Evolutionary conservation across 1,140 invertebrate genomes (phyloP).

Genomic region (Rhynchophorus ferrugineus): DNA sequence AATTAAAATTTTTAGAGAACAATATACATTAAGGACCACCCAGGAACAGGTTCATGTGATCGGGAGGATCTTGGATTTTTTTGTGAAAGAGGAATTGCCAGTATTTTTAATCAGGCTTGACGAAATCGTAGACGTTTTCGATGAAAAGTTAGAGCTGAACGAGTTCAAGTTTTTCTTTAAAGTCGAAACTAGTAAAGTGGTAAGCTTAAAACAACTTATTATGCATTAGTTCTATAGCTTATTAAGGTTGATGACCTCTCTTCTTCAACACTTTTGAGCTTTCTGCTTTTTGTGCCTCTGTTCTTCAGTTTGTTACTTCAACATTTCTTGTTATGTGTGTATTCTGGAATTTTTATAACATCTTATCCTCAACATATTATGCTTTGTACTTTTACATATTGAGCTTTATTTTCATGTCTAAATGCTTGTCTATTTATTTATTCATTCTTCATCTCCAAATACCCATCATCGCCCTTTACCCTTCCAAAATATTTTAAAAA

Average conservation of each 20-base stretch:
- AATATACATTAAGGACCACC: conserved; percentile 5
- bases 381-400: too few relatives aligned
- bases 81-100: conserved; percentile 53
- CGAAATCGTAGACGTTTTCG: conserved; percentile 51
- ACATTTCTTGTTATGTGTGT: not conserved
- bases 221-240: too few relatives aligned
- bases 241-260: too few relatives aligned
- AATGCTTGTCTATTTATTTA: too few relatives aligned
- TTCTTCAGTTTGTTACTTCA: too few relatives aligned
- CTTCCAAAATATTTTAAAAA: too few relatives aligned
- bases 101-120: conserved; percentile 54
- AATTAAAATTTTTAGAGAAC: conserved; percentile 5
- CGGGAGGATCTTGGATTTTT: conserved; percentile 52
- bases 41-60: conserved; percentile 38
- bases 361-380: too few relatives aligned
- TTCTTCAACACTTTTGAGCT: too few relatives aligned
- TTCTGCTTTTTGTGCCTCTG: too few relatives aligned
- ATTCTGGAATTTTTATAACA: not conserved
- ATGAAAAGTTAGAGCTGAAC: conserved; percentile 55
- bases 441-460: too few relatives aligned
- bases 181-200: conserved; percentile 60
- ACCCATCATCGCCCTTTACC: too few relatives aligned
- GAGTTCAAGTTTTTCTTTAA: conserved; percentile 66
- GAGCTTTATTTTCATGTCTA: too few relatives aligned
- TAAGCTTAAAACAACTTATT: conserved; percentile 39